Percentiles rank a stretch among this genome's conserved stretches.
Conservation (phyloP, 2,797 vertebrate genomes). For the Scarus forsteni region DNA sequence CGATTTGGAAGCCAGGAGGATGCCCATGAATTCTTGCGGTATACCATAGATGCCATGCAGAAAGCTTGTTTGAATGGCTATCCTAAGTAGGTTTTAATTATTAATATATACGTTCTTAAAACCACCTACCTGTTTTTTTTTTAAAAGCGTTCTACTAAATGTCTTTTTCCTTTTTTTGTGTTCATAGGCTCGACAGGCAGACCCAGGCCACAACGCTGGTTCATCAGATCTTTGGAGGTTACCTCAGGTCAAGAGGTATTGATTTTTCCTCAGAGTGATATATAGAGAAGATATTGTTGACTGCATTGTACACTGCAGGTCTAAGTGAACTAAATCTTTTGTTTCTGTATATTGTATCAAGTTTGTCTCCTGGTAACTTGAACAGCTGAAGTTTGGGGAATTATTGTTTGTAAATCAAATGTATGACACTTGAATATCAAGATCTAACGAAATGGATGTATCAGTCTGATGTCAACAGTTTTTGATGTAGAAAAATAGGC, state of each 20-base stretch:
- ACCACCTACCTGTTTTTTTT: not conserved
- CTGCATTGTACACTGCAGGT: too few species aligned
- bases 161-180: not conserved
- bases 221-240: constrained; percentile 97
- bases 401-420: too few species aligned
- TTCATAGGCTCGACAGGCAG: constrained; percentile 91
- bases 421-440: too few species aligned
- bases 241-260: constrained; percentile 94
- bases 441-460: too few species aligned
- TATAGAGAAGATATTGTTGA: not conserved
- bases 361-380: too few species aligned
- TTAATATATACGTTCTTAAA: not conserved
- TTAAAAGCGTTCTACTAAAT: not conserved
- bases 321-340: too few species aligned
- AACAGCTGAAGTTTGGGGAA: too few species aligned
- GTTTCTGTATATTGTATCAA: too few species aligned
- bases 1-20: constrained; percentile 96
- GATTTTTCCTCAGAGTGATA: not conserved
- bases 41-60: constrained; percentile 97
- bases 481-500: too few species aligned
- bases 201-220: constrained; percentile 95
- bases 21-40: constrained; percentile 95
- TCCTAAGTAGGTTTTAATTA: constrained; percentile 85
- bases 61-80: constrained; percentile 93
- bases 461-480: too few species aligned